Conservation (phyloP, 2,888 invertebrate species). For the Metellina segmentata region DNA sequence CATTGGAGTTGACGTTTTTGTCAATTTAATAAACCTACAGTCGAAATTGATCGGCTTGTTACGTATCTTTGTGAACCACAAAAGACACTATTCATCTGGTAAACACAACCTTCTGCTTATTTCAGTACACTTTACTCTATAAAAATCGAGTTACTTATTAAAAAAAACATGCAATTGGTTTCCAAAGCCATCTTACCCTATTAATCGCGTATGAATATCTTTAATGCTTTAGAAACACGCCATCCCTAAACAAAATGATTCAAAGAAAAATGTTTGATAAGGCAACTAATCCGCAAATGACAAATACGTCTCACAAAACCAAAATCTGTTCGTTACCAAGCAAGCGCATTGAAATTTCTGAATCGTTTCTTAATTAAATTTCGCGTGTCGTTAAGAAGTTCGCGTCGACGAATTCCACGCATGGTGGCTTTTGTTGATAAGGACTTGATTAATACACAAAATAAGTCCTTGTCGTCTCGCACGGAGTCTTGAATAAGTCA, state of each 20-base stretch:
- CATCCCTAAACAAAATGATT: neutral
- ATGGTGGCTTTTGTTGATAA: constrained; percentile 21
- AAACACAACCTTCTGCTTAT: no score
- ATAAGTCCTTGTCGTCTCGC: neutral
- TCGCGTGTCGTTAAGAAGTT: constrained; percentile 1
- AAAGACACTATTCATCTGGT: no score
- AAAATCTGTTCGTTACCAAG: neutral
- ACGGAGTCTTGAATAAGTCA: neutral
- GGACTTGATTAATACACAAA: constrained; percentile 25
- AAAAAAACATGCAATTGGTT: no score
- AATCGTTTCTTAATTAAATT: constrained; percentile 23
- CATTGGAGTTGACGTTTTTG: no score
- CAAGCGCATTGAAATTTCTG: neutral
- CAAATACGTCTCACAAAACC: neutral
- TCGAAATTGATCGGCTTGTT: no score
- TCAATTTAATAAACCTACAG: no score
- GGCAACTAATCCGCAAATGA: neutral
- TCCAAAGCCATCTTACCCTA: no score
- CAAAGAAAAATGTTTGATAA: neutral
- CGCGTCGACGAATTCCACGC: neutral
- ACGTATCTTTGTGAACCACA: no score
- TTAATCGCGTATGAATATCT: no score
- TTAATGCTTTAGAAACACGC: no score
- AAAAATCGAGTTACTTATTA: no score
- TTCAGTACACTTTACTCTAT: no score